Conservation (phyloP, 2,797 vertebrate species). For the Amazona ochrocephala region DNA sequence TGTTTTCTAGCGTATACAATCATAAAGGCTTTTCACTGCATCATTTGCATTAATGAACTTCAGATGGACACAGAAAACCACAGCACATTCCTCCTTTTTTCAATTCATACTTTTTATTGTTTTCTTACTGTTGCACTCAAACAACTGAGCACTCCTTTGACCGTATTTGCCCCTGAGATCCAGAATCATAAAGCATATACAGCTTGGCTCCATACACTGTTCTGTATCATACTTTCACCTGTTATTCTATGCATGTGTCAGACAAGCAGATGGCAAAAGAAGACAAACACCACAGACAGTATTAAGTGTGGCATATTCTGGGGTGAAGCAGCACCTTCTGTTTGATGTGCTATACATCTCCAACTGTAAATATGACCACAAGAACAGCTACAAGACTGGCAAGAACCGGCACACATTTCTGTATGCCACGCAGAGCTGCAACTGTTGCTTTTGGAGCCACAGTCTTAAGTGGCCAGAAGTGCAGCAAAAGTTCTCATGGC, state of each 20-base stretch:
- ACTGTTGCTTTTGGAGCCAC: neutral
- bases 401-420: neutral
- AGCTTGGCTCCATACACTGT: neutral
- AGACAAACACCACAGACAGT: neutral
- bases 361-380: neutral
- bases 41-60: neutral
- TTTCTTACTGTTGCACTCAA: neutral
- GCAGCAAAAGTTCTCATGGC: neutral
- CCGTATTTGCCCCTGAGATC: neutral
- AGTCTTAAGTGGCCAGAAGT: neutral
- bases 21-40: neutral
- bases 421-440: neutral
- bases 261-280: neutral
- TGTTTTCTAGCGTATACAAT: neutral
- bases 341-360: neutral
- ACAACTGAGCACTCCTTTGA: neutral
- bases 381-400: neutral
- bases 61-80: neutral
- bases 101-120: neutral
- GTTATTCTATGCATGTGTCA: accelerated
- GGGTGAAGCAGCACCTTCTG: neutral
- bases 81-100: neutral
- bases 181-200: neutral
- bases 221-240: neutral
- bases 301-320: neutral